Conservation (phyloP, 1,140 invertebrate genomes). For the Aphis gossypii region DNA sequence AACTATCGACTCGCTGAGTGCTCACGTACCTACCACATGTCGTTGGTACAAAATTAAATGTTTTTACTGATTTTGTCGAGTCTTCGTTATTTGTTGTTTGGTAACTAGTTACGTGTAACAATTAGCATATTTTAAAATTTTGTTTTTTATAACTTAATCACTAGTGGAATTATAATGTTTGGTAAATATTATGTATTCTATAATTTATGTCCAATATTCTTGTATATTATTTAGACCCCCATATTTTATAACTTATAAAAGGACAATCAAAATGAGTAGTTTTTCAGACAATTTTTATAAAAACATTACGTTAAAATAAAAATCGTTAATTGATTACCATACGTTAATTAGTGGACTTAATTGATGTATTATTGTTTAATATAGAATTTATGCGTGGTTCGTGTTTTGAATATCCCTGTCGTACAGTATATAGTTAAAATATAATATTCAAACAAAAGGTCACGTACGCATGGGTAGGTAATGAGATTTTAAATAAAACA, state of each 20-base stretch:
- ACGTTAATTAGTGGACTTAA: neutral
- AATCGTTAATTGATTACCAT: neutral
- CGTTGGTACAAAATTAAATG: neutral
- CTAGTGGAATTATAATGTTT: neutral
- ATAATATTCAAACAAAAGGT: neutral
- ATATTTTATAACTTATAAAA: neutral
- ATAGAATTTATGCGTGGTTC: neutral
- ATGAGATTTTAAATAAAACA: constrained; percentile 9
- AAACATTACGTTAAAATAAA: neutral
- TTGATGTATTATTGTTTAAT: neutral
- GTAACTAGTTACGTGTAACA: neutral
- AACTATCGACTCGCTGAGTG: no score
- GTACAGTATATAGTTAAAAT: neutral
- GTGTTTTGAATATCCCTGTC: neutral
- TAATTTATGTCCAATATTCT: neutral
- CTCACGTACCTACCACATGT: neutral
- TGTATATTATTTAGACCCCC: neutral
- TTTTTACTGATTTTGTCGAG: neutral
- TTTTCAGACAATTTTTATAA: neutral
- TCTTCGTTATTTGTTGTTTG: neutral
- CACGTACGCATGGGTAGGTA: neutral
- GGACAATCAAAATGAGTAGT: neutral
- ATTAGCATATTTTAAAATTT: constrained; percentile 1
- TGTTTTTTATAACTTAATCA: neutral
- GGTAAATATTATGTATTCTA: neutral